Percentiles rank a stretch among this genome's conserved stretches.
These are phyloP conservation scores for Nephrotoma appendiculata DNA, from an alignment of 2,888 invertebrate genomes.

Conservation along the genomic window DNA sequence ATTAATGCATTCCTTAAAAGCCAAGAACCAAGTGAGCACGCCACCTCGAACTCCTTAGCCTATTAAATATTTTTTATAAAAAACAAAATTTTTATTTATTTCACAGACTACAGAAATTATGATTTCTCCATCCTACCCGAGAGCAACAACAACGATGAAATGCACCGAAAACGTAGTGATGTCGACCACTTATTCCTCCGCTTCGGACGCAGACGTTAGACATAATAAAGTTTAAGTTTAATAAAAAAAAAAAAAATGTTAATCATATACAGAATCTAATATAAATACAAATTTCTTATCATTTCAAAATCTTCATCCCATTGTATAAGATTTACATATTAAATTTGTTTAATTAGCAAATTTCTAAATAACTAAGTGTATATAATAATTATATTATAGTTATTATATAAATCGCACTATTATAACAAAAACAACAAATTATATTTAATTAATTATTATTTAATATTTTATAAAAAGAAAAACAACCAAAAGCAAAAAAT, in stretches of 20 bases:
- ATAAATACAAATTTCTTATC: neutral
- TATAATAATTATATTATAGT: neutral
- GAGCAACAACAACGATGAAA: constrained; percentile 4
- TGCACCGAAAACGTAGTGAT: constrained; percentile 46
- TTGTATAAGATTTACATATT: too few relatives aligned
- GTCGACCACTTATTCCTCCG: constrained; percentile 82
- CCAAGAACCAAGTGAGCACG: constrained; percentile 27
- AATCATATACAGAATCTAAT: neutral
- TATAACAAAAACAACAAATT: neutral
- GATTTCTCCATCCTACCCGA: neutral
- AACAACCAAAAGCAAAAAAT: neutral
- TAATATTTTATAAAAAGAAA: neutral
- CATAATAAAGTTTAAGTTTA: neutral
- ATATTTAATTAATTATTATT: neutral
- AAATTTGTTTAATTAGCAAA: too few relatives aligned
- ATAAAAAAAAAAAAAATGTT: neutral
- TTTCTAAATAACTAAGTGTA: too few relatives aligned
- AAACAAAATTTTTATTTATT: neutral
- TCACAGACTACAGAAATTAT: constrained; percentile 1
- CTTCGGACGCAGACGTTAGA: constrained; percentile 67
- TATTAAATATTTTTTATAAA: neutral
- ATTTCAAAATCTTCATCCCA: neutral
- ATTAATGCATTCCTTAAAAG: constrained; percentile 30
- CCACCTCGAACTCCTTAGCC: neutral
- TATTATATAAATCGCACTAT: neutral